Evolutionary conservation across 2,888 invertebrate genomes (phyloP).

Genomic region (Sarcophaga variegata): DNA sequence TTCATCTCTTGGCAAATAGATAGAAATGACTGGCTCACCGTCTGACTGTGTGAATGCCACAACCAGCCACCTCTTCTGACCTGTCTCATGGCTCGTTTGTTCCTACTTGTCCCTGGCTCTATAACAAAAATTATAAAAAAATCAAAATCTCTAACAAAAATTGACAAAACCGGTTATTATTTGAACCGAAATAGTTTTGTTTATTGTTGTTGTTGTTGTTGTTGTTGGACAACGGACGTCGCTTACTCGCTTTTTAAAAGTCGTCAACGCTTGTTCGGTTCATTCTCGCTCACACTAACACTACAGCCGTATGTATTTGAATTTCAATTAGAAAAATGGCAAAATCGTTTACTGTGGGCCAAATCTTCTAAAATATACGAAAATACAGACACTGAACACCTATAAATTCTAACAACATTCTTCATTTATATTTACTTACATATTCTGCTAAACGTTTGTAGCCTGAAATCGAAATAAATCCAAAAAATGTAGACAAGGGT

Average conservation of each 20-base stretch:
- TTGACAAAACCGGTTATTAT: slow-evolving; percentile 44
- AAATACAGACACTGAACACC: no score
- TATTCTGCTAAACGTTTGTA: no score
- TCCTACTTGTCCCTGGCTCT: slow-evolving; percentile 17
- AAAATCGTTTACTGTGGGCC: slow-evolving; percentile 7
- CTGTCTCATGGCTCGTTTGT: slow-evolving; percentile 24
- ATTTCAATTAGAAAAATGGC: slow-evolving; percentile 56
- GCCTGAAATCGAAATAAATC: no score
- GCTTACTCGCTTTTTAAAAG: slow-evolving; percentile 48
- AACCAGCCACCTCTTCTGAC: slow-evolving; percentile 22
- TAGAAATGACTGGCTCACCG: no score
- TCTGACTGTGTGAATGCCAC: slow-evolving; percentile 17
- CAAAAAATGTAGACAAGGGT: no score
- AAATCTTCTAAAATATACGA: neutral
- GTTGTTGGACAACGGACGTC: slow-evolving; percentile 21
- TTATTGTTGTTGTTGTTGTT: neutral
- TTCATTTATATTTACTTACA: no score
- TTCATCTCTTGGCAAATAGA: no score
- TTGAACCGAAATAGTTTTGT: slow-evolving; percentile 49
- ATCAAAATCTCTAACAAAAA: slow-evolving; percentile 14
- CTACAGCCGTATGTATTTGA: slow-evolving; percentile 30
- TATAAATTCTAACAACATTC: no score
- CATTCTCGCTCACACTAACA: slow-evolving; percentile 13
- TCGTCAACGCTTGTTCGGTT: slow-evolving; percentile 18
- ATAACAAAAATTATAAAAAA: slow-evolving; percentile 39